phyloP scores from a whole-genome alignment of 2,888 invertebrate genomes.

The Leptinotarsa rubiginosa region DNA sequence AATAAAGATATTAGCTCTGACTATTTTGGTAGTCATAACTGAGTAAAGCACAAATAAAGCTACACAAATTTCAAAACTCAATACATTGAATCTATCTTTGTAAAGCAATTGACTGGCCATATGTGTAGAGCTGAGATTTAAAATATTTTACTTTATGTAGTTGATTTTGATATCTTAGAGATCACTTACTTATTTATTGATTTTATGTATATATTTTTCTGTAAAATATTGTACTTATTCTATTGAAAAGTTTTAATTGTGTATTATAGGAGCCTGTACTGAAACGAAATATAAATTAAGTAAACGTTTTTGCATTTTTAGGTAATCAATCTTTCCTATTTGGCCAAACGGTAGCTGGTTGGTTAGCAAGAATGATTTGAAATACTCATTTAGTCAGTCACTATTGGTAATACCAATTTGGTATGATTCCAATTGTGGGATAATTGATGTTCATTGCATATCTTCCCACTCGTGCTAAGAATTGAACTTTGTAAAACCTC shows the following conservation, averaged over 20 bases:
- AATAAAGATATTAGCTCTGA: no score
- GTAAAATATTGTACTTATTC: slow-evolving; percentile 14
- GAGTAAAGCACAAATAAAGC: no score
- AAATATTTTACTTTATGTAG: not conserved
- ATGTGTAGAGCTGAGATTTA: not conserved
- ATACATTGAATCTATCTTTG: not conserved
- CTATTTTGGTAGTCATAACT: no score
- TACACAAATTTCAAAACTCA: not conserved
- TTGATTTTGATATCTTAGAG: not conserved
- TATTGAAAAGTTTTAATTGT: not conserved
- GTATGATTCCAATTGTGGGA: no score
- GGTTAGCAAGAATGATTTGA: no score
- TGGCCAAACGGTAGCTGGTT: no score
- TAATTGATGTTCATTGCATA: no score
- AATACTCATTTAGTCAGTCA: no score
- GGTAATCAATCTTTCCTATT: no score
- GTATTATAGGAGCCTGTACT: slow-evolving; percentile 14
- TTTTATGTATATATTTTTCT: slow-evolving; percentile 8
- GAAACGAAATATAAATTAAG: slow-evolving; percentile 4
- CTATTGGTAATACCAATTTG: no score
- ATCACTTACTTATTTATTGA: slow-evolving; percentile 1
- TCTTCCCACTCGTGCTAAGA: no score
- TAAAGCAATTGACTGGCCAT: not conserved
- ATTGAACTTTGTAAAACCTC: no score
- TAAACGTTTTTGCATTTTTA: not conserved